Conservation (phyloP, 1,140 invertebrate species). For the Harpegnathos saltator region DNA sequence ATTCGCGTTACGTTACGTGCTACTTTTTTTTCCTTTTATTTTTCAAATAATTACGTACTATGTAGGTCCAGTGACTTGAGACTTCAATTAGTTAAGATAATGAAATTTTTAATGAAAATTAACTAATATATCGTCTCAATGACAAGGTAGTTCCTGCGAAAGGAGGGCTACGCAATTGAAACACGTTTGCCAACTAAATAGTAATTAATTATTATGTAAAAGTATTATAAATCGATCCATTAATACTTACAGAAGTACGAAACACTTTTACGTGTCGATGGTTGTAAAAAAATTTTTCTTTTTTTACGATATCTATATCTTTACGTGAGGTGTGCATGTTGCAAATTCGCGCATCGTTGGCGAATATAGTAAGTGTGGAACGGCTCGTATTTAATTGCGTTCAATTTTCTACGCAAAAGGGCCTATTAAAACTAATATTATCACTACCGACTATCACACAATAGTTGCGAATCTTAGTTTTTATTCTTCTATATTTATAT, state of each 20-base stretch:
- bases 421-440: constrained; percentile 74
- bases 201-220: constrained; percentile 78
- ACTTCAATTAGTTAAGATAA: constrained; percentile 77
- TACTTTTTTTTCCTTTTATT: not conserved
- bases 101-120: constrained; percentile 75
- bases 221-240: constrained; percentile 74
- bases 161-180: constrained; percentile 69
- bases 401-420: constrained; percentile 66
- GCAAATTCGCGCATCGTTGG: constrained; percentile 68
- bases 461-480: constrained; percentile 81
- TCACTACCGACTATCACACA: constrained; percentile 73
- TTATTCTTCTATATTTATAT: constrained; percentile 84
- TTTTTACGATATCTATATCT: constrained; percentile 79
- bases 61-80: constrained; percentile 75
- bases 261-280: constrained; percentile 79
- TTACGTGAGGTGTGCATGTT: constrained; percentile 74
- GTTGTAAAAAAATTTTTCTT: constrained; percentile 76
- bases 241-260: constrained; percentile 74
- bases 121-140: constrained; percentile 73
- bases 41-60: constrained; percentile 64
- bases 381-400: constrained; percentile 68
- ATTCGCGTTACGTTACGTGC: constrained; percentile 46
- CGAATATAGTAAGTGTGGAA: constrained; percentile 66
- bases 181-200: constrained; percentile 82
- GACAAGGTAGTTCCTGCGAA: constrained; percentile 67